These are phyloP conservation scores for Mus pahari DNA, from an alignment of 2,113 vertebrate species.

Conservation along the genomic window DNA sequence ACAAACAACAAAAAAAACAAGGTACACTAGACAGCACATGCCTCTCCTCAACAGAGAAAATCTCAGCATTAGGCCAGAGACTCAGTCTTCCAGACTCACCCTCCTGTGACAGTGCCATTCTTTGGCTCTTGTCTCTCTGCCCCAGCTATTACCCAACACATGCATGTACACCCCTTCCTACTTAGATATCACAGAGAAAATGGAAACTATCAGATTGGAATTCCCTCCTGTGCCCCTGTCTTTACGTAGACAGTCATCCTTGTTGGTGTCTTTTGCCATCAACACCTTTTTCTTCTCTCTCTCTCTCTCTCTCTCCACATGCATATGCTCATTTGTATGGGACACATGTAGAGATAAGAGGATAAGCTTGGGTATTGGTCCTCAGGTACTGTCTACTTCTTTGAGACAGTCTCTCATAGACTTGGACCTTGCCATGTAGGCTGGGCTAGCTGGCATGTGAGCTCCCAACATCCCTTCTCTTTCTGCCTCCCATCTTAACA, in stretches of 20 bases:
- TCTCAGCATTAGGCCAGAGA: conserved; percentile 39
- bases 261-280: not conserved
- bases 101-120: not conserved
- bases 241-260: not conserved
- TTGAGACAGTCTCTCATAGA: not conserved
- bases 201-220: not conserved
- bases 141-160: not conserved
- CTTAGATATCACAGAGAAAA: not conserved
- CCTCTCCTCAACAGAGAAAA: not conserved
- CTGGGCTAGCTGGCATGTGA: not conserved
- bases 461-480: not conserved
- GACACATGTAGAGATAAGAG: not conserved
- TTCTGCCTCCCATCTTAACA: not conserved
- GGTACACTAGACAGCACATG: not conserved
- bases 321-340: not conserved
- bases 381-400: not conserved
- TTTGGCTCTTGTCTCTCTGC: not conserved
- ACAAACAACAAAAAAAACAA: too few species aligned
- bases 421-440: not conserved
- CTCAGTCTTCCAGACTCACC: not conserved
- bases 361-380: too few species aligned
- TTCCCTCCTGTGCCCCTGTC: not conserved
- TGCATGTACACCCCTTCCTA: not conserved
- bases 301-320: not conserved
- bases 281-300: not conserved